Evolutionary conservation across 2,113 vertebrate species (phyloP).

Genomic region (Oncorhynchus clarkii): DNA sequence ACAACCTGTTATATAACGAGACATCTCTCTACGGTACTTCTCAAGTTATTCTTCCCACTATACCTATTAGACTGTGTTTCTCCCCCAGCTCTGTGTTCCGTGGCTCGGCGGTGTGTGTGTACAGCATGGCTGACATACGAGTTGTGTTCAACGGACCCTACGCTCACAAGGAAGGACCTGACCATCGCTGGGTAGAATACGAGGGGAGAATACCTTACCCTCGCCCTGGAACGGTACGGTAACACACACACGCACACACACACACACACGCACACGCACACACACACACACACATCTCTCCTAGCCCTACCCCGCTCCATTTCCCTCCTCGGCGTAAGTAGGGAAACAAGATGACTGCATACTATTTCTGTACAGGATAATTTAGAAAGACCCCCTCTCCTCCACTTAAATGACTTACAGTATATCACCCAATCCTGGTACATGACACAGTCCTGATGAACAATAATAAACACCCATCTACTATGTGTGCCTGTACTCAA

Average conservation of each 20-base stretch:
- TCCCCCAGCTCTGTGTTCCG: constrained; percentile 89
- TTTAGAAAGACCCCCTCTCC: background rate
- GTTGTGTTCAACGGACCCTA: constrained; percentile 94
- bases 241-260: background rate
- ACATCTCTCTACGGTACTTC: background rate
- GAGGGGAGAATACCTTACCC: constrained; percentile 94
- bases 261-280: background rate
- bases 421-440: background rate
- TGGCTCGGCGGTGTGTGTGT: constrained; percentile 96
- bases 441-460: background rate
- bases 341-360: background rate
- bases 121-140: constrained; percentile 93
- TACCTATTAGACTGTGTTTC: background rate
- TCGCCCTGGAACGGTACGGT: constrained; percentile 83
- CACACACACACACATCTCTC: background rate
- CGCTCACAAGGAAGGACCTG: constrained; percentile 92
- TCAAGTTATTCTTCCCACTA: too few species aligned
- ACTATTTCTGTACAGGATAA: background rate
- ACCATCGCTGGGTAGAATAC: constrained; percentile 94
- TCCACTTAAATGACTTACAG: background rate
- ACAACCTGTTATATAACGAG: background rate
- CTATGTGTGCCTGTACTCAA: background rate
- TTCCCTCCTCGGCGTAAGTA: background rate
- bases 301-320: background rate
- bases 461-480: background rate